Conservation (phyloP, 2,888 invertebrate species). For the Protonemura montana region DNA sequence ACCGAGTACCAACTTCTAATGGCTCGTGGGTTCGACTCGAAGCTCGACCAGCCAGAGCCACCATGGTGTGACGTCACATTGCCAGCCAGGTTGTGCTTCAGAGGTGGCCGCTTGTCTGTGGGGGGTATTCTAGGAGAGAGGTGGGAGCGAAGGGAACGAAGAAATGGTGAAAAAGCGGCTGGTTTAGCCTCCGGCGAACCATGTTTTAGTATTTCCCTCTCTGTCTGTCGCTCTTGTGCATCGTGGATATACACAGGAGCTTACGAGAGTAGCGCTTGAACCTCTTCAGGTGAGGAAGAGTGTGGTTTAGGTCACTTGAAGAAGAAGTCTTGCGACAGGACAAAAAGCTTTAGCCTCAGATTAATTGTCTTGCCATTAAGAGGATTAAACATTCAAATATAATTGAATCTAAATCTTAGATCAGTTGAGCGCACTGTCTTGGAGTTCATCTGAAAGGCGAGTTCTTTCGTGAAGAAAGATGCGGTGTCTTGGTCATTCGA, state of each 20-base stretch:
- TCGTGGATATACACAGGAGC: conserved; percentile 1
- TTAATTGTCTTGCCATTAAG: conserved; percentile 28
- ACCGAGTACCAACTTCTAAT: neutral
- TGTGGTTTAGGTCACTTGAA: conserved; percentile 39
- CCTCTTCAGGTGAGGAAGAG: conserved; percentile 23
- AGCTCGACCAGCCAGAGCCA: neutral
- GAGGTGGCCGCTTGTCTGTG: conserved; percentile 50
- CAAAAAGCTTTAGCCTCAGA: conserved; percentile 13
- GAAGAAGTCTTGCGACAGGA: conserved; percentile 17
- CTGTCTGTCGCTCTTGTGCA: neutral
- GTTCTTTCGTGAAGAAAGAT: neutral
- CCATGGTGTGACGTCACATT: conserved; percentile 46
- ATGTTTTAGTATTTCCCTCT: conserved; percentile 29
- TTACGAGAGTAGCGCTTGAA: neutral
- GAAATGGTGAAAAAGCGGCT: conserved; percentile 34
- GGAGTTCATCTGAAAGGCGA: neutral
- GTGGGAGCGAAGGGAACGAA: conserved; percentile 27
- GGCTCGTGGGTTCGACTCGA: neutral
- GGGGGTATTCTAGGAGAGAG: conserved; percentile 45
- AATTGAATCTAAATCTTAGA: conserved; percentile 12
- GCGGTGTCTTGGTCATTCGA: neutral
- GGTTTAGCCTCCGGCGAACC: conserved; percentile 42
- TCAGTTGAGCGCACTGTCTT: conserved; percentile 7
- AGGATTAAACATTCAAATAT: conserved; percentile 12
- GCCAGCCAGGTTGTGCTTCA: conserved; percentile 48